Percentiles rank a stretch among this genome's conserved stretches.
Evolutionary conservation across 2,797 vertebrate species (phyloP).

Genomic region (Pipistrellus pipistrellus): DNA sequence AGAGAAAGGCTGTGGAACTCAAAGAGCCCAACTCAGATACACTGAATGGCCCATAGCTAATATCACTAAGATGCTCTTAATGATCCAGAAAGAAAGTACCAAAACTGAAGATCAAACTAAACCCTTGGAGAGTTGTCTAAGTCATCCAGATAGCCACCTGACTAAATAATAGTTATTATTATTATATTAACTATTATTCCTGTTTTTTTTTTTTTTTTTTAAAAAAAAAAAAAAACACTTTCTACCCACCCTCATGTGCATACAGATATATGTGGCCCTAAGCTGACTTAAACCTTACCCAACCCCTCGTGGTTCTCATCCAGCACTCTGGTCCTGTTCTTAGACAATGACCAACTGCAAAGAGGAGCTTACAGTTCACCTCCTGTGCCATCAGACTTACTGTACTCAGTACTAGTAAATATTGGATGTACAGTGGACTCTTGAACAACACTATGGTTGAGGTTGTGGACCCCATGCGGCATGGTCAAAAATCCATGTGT

Average conservation of each 20-base stretch:
- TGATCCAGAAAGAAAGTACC: background rate
- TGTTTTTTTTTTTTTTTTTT: no score
- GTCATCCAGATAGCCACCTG: background rate
- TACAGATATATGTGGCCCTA: background rate
- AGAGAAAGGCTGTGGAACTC: background rate
- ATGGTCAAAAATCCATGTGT: background rate
- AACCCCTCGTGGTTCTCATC: background rate
- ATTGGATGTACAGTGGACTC: background rate
- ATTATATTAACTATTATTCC: background rate
- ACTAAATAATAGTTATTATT: background rate
- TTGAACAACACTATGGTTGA: background rate
- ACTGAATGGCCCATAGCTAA: background rate
- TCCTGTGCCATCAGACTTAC: background rate
- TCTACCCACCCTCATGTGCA: background rate
- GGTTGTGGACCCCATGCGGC: background rate
- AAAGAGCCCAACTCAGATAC: background rate
- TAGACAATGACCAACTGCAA: background rate
- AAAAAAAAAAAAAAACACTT: rapidly evolving
- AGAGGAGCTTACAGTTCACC: background rate
- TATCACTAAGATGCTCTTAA: background rate
- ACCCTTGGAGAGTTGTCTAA: background rate
- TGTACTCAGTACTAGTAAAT: background rate
- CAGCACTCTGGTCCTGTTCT: background rate
- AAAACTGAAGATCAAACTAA: background rate
- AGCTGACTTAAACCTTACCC: background rate